A percentile compares a stretch with the other conserved stretches of the same genome.
Conservation (phyloP, 2,797 vertebrate genomes). For the Aldrovandia affinis region DNA sequence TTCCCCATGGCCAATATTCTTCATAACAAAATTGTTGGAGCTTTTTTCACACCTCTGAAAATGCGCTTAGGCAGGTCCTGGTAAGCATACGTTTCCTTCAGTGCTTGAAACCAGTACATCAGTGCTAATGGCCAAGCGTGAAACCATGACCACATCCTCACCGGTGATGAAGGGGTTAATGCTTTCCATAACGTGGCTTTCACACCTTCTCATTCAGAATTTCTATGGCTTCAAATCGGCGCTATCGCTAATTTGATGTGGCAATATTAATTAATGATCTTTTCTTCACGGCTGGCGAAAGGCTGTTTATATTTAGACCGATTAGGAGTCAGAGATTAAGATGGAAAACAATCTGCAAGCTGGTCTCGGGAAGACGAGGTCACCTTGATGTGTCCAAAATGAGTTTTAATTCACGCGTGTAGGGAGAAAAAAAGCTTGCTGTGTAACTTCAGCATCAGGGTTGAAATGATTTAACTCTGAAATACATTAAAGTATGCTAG, state of each 20-base stretch:
- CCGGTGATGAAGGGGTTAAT: constrained; percentile 61
- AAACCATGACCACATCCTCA: constrained; percentile 57
- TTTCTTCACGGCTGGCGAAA: constrained; percentile 69
- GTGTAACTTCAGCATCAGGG: constrained; percentile 62
- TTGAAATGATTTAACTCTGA: constrained; percentile 40
- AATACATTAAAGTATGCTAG: constrained; percentile 43
- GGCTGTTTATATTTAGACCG: constrained; percentile 77
- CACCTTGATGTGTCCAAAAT: constrained; percentile 79
- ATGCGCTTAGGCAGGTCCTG: constrained; percentile 46
- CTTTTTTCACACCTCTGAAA: constrained; percentile 40
- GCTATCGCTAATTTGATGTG: constrained; percentile 78
- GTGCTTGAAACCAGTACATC: constrained; percentile 33
- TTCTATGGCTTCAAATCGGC: constrained; percentile 55
- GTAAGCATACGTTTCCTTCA: constrained; percentile 43
- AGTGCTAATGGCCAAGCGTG: constrained; percentile 43
- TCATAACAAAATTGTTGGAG: neutral
- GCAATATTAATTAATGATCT: constrained; percentile 86
- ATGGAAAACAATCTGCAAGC: constrained; percentile 76
- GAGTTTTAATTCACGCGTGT: constrained; percentile 76
- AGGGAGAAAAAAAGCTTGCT: constrained; percentile 58
- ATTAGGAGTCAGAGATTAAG: constrained; percentile 73
- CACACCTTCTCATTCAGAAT: constrained; percentile 66
- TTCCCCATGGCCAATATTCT: neutral
- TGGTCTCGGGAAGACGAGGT: constrained; percentile 75
- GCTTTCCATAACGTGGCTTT: constrained; percentile 64